These are phyloP conservation scores for Montifringilla adamsi DNA, from an alignment of 2,113 vertebrate species.

Conservation along the genomic window DNA sequence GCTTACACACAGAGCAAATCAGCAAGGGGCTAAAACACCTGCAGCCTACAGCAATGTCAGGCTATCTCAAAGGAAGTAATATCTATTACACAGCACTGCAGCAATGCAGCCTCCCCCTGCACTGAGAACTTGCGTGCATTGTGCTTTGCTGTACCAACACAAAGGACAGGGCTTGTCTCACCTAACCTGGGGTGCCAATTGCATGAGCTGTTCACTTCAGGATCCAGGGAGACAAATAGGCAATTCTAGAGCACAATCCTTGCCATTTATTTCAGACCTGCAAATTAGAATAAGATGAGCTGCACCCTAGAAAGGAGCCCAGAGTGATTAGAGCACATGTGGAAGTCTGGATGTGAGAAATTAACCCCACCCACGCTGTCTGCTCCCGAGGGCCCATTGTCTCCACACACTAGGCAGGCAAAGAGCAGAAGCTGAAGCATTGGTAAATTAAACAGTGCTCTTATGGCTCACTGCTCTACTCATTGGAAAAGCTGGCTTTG, in stretches of 20 bases:
- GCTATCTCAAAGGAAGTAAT: not conserved
- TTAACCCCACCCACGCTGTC: not conserved
- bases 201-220: not conserved
- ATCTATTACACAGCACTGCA: not conserved
- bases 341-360: not conserved
- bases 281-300: not conserved
- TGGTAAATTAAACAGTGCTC: not conserved
- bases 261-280: not conserved
- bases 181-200: not conserved
- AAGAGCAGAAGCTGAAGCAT: not conserved
- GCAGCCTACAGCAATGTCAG: not conserved
- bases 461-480: not conserved
- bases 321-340: not conserved
- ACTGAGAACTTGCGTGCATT: not conserved
- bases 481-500: not conserved
- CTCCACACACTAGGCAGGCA: not conserved
- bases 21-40: not conserved
- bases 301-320: not conserved
- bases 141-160: not conserved
- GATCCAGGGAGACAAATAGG: not conserved
- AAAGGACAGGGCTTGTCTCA: not conserved
- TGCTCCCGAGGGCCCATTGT: rapidly evolving
- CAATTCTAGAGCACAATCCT: not conserved
- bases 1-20: not conserved
- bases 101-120: not conserved